phyloP scores from a whole-genome alignment of 1,140 invertebrate species.

The Uloborus diversus region DNA sequence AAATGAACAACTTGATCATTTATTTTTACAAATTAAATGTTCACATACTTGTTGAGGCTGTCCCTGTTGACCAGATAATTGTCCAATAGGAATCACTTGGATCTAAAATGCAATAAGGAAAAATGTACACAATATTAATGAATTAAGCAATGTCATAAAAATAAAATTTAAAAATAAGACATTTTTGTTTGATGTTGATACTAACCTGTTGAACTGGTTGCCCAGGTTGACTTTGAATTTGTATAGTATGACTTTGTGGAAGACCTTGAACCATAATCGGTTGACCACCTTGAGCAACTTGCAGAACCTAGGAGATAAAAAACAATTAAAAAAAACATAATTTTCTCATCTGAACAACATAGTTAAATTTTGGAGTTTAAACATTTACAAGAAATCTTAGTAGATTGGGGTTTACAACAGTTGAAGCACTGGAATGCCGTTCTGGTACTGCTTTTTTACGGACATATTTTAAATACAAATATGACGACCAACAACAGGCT shows the following conservation, averaged over 20 bases:
- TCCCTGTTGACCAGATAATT: constrained; percentile 66
- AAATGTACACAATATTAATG: background rate
- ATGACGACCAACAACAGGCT: too few species aligned
- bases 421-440: too few species aligned
- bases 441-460: too few species aligned
- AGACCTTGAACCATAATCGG: constrained; percentile 66
- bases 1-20: too few species aligned
- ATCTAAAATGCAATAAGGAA: constrained; percentile 62
- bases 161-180: background rate
- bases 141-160: background rate
- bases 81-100: constrained; percentile 73
- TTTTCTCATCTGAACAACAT: too few species aligned
- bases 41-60: constrained; percentile 69
- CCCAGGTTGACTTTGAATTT: constrained; percentile 71
- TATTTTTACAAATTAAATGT: background rate
- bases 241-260: constrained; percentile 70
- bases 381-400: too few species aligned
- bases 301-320: constrained; percentile 15
- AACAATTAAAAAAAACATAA: background rate
- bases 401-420: too few species aligned
- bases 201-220: constrained; percentile 68
- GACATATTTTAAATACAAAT: too few species aligned
- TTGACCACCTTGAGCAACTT: constrained; percentile 61
- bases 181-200: background rate
- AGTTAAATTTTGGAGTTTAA: too few species aligned